Conservation (phyloP, 2,113 vertebrate genomes). For the Peromyscus maniculatus region DNA sequence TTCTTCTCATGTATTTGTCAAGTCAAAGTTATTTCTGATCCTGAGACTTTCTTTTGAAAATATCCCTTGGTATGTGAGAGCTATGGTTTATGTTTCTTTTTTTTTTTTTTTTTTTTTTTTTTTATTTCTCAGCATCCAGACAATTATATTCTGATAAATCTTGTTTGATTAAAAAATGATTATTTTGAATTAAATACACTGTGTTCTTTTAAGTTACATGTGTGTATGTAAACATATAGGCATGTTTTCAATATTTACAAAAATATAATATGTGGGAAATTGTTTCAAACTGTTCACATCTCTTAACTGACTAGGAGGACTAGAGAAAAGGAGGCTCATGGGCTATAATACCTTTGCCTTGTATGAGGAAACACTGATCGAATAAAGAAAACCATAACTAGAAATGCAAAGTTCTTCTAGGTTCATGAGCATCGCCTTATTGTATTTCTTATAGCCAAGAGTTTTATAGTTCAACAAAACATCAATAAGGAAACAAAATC, state of each 20-base stretch:
- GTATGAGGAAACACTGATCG: background rate
- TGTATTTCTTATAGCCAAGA: conserved; percentile 39
- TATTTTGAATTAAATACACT: background rate
- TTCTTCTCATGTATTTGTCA: background rate
- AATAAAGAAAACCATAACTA: conserved; percentile 15
- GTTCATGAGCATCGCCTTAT: background rate
- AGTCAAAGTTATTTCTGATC: conserved; percentile 4
- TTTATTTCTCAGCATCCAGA: conserved; percentile 6
- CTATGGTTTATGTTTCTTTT: background rate
- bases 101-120: conserved; percentile 30
- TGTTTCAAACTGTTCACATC: background rate
- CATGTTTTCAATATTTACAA: conserved; percentile 16
- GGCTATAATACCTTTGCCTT: background rate
- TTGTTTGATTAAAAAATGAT: background rate
- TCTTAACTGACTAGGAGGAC: background rate
- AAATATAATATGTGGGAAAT: background rate
- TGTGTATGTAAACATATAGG: background rate
- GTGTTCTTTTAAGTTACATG: background rate
- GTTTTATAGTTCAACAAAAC: conserved; percentile 35
- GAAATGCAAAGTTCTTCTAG: conserved; percentile 4
- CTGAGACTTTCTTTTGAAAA: conserved; percentile 2
- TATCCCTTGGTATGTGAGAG: background rate
- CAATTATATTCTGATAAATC: background rate
- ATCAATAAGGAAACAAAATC: conserved; percentile 57
- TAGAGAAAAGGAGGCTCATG: background rate